Base-by-base conservation (phyloP, 2,888 invertebrate genomes). In the Watsonalla binaria region DNA sequence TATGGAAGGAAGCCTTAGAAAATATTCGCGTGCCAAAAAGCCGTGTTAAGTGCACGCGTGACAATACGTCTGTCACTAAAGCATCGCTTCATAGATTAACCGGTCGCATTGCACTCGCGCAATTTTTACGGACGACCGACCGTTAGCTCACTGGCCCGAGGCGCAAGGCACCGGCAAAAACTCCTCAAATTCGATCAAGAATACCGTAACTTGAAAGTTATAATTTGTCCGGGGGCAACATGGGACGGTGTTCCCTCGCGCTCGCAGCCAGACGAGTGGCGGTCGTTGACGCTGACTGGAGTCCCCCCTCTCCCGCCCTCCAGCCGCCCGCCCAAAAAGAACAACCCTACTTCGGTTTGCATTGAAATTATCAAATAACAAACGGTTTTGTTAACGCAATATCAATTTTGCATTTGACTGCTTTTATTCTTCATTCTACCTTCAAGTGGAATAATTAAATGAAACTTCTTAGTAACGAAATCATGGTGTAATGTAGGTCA, bases 271-370 rank as follows among this genome's bases (percentile, higher is more conserved):
- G 76, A 67, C 78, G 82, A 89, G 79, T 85, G 89, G 74, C 90
- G 90, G 90, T 90, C 90, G 88, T 90, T 90, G 90, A 90, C 90
- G 88, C 85, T 84, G 86, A 77, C 77, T 8, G 9, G 24, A 70
- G 67, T 72, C 76, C 76, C 77, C 76, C 67, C 76, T 75, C 63
- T 75, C 74, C 78, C 77, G 74, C 77, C 77, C 84, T 80, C 85
- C 79, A 80, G 77, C 85, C 86, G 85, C 86, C 89, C 89, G 86
- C 88, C 88, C 83, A 80, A 66, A 70, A 61, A 66, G 68, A 72
- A 68, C 78, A 71, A 80, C 84, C 84, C 82, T 76, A 73, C 68
- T 65, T 60, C 71, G 65, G 71, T 57, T 63, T 60, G 34, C 58
- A 62, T 61, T 60, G 62, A 66, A 63, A 65, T 69, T 70, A 57